Conservation (phyloP, 2,888 invertebrate genomes). For the Agrochola circellaris region DNA sequence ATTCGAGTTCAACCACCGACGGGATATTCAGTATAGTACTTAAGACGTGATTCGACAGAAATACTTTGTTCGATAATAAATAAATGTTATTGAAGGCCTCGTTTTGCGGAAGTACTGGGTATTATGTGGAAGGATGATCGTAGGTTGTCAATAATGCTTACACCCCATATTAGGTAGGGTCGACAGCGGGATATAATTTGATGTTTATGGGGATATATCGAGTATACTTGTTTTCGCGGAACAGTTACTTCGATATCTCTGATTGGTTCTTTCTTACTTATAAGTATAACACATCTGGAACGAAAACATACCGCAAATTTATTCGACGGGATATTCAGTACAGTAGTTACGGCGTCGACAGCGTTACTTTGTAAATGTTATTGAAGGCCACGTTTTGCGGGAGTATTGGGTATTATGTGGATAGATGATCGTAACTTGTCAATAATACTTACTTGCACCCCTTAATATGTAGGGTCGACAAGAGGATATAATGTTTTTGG, state of each 20-base stretch:
- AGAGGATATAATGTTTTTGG: no score
- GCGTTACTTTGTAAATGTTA: no score
- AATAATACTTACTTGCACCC: no score
- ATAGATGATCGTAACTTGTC: no score
- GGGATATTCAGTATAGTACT: constrained; percentile 71
- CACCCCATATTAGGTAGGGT: constrained; percentile 31
- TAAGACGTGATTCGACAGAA: constrained; percentile 73
- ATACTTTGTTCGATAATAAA: constrained; percentile 64
- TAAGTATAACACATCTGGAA: neutral
- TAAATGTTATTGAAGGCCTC: constrained; percentile 67
- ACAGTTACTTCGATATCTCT: neutral
- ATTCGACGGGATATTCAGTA: constrained; percentile 8
- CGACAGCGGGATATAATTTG: constrained; percentile 30
- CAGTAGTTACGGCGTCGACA: no score
- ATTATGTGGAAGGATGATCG: constrained; percentile 70
- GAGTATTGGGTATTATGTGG: no score
- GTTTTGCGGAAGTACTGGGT: constrained; percentile 71
- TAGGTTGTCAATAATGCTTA: constrained; percentile 70
- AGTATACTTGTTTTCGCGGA: constrained; percentile 2
- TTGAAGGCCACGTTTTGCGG: no score
- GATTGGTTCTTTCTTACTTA: neutral
- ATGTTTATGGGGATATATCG: constrained; percentile 32
- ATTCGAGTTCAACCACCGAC: constrained; percentile 81
- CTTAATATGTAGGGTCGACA: no score
- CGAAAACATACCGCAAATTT: constrained; percentile 19